Base-by-base conservation (phyloP, 2,888 invertebrate species). In the Parnassius smintheus region DNA sequence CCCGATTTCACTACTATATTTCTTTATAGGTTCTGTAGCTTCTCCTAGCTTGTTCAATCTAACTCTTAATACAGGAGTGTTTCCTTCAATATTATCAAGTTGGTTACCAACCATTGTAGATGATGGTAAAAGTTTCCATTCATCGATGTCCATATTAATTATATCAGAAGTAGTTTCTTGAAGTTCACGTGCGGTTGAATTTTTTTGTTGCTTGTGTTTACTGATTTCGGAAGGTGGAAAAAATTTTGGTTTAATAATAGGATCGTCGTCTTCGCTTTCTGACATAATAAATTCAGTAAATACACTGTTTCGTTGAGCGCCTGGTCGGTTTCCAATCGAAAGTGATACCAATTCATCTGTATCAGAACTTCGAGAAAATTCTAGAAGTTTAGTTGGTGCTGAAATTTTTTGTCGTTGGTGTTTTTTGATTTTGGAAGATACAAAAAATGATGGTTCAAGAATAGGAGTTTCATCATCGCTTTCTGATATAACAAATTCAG, bases 31-130 rank as follows among this genome's bases (percentile, higher is more conserved):
- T 70, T 80, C 77, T 59, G 75, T 77, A 0, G 60, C 68, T 74
- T 81, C 80, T 3, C 77, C 73, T 48, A 81, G 55, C 64, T 80
- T 80, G 66, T 81, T 82, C 8, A 85, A 69, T 67, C 73, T 80
- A 42, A 73, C 64, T 68, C 69, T 76, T 72, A 85, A 86, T 2
- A 74, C 65, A 12, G 85, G 80, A 41, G 83, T 81, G 61, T 74
- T 73, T 9, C 75, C 75, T 70, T 86, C 72, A 10, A 69, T 51
- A 64, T 48, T 41, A 22, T 44, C 79, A 8, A 82, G 62, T 66
- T 86, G 82, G 62, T 82, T 77, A 42, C 85, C 91, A 60, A 91
- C 78, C 87, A 91, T 85, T 48, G 92, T 92, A 9, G 92, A 92
- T 25, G 91, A 92, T 41, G 91, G 89, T 9, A 92, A 67, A 12